Percentiles rank a stretch among this genome's conserved stretches.
These are phyloP conservation scores for Furcula furcula DNA, from an alignment of 2,888 invertebrate species.

Conservation along the genomic window DNA sequence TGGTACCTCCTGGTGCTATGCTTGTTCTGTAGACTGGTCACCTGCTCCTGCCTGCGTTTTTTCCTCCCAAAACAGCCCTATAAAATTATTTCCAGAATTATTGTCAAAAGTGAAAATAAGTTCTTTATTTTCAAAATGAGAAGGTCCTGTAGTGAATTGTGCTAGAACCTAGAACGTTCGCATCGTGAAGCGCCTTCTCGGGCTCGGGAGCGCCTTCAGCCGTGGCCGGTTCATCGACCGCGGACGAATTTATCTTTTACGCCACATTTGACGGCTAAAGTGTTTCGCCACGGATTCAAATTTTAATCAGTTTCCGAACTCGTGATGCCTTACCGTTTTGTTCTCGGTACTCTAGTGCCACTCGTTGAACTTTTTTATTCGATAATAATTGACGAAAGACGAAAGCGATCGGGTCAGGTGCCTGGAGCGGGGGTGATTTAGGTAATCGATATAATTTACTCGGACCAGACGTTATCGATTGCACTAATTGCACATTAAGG, in stretches of 20 bases:
- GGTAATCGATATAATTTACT: slow-evolving; percentile 7
- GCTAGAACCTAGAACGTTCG: slow-evolving; percentile 1
- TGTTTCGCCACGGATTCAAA: slow-evolving; percentile 63
- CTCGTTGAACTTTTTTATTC: slow-evolving; percentile 26
- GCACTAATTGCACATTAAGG: no score
- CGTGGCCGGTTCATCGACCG: slow-evolving; percentile 58
- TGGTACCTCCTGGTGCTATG: no score
- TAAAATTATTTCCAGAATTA: no score
- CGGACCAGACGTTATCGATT: no score
- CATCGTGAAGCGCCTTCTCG: neutral
- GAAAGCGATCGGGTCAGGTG: slow-evolving; percentile 13
- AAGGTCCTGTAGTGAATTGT: no score
- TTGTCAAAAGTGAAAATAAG: no score
- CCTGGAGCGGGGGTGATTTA: slow-evolving; percentile 10
- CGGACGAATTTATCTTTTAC: slow-evolving; percentile 57
- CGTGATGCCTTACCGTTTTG: slow-evolving; percentile 46
- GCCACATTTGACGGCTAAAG: slow-evolving; percentile 58
- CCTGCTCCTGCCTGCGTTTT: no score
- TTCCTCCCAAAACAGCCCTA: no score
- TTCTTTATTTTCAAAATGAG: no score
- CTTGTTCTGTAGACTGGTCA: no score
- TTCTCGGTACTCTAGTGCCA: slow-evolving; percentile 17
- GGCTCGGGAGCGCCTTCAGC: slow-evolving; percentile 11
- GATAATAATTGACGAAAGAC: slow-evolving; percentile 29
- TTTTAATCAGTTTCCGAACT: slow-evolving; percentile 59